A percentile compares a stretch with the other conserved stretches of the same genome.
phyloP scores from a whole-genome alignment of 2,113 vertebrate genomes.

The Hipposideros armiger region DNA sequence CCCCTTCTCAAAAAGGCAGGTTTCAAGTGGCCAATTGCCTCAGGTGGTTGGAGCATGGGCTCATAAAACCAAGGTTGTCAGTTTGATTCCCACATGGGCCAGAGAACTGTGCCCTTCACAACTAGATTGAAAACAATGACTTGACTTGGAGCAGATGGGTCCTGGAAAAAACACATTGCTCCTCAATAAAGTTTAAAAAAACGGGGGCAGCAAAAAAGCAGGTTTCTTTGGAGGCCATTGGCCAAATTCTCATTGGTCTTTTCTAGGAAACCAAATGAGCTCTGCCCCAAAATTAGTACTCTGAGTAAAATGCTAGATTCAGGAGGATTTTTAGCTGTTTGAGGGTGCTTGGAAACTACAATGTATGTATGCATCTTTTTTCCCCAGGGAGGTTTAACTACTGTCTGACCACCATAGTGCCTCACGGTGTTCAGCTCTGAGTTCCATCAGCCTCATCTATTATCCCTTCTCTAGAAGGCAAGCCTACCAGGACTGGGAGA shows the following conservation, averaged over 20 bases:
- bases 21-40: background rate
- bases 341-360: background rate
- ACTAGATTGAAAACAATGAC: no score
- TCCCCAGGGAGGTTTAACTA: background rate
- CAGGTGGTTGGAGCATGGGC: no score
- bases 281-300: background rate
- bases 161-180: no score
- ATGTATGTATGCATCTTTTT: background rate
- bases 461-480: background rate
- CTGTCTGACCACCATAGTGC: background rate
- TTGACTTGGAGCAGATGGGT: no score
- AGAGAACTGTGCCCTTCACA: no score
- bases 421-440: background rate
- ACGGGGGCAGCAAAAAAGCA: background rate
- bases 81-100: no score
- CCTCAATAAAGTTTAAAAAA: background rate
- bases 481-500: background rate
- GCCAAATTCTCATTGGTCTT: background rate
- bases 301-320: background rate
- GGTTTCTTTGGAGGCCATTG: background rate
- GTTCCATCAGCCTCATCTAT: background rate
- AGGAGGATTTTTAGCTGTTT: background rate
- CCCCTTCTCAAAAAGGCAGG: background rate
- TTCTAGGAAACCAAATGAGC: background rate
- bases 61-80: no score